Evolutionary conservation across 2,113 vertebrate species (phyloP).

Genomic region (Catharus minimus): DNA sequence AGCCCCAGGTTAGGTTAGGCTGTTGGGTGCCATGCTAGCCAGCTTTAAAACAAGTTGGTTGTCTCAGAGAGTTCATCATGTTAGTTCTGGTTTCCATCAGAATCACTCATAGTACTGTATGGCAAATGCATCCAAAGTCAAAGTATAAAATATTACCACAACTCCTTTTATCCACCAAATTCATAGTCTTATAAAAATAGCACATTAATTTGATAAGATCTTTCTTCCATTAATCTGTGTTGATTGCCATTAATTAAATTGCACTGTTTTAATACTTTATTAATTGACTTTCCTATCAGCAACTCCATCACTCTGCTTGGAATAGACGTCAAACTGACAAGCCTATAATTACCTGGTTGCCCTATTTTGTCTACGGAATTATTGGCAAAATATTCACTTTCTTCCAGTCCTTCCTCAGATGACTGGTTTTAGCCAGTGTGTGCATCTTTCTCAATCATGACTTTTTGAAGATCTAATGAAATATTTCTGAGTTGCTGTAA

Average conservation of each 20-base stretch:
- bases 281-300: conserved; percentile 60
- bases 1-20: neutral
- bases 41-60: neutral
- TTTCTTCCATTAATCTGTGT: conserved; percentile 50
- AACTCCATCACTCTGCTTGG: conserved; percentile 43
- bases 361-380: conserved; percentile 32
- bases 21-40: neutral
- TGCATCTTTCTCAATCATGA: neutral
- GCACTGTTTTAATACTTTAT: conserved; percentile 47
- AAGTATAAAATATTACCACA: neutral
- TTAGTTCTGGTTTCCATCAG: neutral
- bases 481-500: neutral
- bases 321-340: conserved; percentile 14
- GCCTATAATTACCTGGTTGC: conserved; percentile 47
- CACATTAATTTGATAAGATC: conserved; percentile 55
- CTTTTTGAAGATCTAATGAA: neutral
- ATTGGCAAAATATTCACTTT: conserved; percentile 34
- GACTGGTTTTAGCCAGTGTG: neutral
- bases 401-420: neutral
- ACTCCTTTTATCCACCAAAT: conserved; percentile 35
- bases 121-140: neutral
- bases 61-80: neutral
- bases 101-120: neutral
- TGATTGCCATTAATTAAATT: conserved; percentile 67
- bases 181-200: conserved; percentile 47